Evolutionary conservation across 2,888 invertebrate species (phyloP).

Genomic region (Cryptops parisi): DNA sequence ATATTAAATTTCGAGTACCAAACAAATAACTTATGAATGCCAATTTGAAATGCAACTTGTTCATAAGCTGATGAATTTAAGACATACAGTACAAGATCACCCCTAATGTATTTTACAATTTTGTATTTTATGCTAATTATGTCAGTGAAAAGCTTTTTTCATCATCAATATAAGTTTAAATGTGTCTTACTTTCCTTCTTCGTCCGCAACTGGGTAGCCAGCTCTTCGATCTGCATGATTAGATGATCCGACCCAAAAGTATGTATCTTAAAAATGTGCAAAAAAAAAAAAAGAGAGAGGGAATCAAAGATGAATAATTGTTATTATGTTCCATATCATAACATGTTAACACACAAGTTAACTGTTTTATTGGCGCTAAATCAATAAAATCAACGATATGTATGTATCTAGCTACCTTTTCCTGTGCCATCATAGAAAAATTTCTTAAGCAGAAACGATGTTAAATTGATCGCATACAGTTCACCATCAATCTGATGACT

Average conservation of each 20-base stretch:
- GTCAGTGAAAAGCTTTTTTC: no score
- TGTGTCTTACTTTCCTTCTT: conserved; percentile 63
- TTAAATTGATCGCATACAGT: conserved; percentile 76
- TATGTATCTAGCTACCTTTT: conserved; percentile 31
- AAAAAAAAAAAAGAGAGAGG: not conserved
- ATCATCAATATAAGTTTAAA: no score
- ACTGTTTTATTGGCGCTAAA: not conserved
- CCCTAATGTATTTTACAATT: no score
- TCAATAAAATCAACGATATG: not conserved
- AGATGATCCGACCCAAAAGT: conserved; percentile 84
- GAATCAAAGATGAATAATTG: not conserved
- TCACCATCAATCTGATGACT: conserved; percentile 78
- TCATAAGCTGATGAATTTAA: not conserved
- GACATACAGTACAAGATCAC: no score
- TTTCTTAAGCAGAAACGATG: conserved; percentile 57
- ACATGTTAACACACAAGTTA: not conserved
- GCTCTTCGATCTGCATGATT: conserved; percentile 66
- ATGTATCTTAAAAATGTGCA: conserved; percentile 46
- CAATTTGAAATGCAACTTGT: not conserved
- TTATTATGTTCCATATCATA: not conserved
- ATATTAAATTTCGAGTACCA: no score
- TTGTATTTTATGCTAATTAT: no score
- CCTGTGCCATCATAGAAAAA: conserved; percentile 86
- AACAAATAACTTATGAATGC: no score
- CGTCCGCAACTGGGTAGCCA: conserved; percentile 80